Conservation (phyloP, 2,888 invertebrate genomes). For the Sycophila texana region DNA sequence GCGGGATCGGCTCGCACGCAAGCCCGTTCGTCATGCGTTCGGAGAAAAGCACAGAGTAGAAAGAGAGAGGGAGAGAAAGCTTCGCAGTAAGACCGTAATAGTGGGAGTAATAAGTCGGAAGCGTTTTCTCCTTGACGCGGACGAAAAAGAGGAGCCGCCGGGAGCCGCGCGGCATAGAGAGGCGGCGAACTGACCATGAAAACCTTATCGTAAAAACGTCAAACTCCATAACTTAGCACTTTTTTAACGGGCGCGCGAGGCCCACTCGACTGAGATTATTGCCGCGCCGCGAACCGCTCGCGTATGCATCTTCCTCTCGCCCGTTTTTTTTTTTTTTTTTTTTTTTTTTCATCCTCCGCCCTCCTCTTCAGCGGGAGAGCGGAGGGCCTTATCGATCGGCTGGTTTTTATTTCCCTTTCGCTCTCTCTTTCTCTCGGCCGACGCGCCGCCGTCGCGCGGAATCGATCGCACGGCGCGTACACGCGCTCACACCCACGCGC, state of each 20-base stretch:
- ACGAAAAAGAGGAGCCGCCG: constrained; percentile 53
- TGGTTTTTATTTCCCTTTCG: constrained; percentile 45
- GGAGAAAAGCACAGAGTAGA: constrained; percentile 9
- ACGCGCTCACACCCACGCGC: background rate
- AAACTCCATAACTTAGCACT: constrained; percentile 61
- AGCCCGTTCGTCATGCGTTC: background rate
- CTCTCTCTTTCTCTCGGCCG: background rate
- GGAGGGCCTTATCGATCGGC: constrained; percentile 44
- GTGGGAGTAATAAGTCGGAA: constrained; percentile 61
- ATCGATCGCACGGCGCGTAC: constrained; percentile 28
- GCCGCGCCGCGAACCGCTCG: constrained; percentile 39
- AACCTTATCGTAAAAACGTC: constrained; percentile 65
- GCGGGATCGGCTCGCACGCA: background rate
- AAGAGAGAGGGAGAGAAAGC: background rate
- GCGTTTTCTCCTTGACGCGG: constrained; percentile 57
- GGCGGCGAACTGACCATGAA: constrained; percentile 52
- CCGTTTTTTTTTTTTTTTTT: background rate
- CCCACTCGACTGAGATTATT: constrained; percentile 62
- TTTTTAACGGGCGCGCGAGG: constrained; percentile 58
- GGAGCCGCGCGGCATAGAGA: constrained; percentile 30
- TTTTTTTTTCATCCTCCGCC: constrained; percentile 2
- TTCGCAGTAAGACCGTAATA: constrained; percentile 56
- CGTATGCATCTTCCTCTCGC: constrained; percentile 44
- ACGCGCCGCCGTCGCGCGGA: constrained; percentile 24
- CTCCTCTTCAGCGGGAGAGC: background rate